A percentile compares a stretch with the other conserved stretches of the same genome.
Conservation (phyloP, 1,140 invertebrate genomes). For the Rhopalosiphum maidis region DNA sequence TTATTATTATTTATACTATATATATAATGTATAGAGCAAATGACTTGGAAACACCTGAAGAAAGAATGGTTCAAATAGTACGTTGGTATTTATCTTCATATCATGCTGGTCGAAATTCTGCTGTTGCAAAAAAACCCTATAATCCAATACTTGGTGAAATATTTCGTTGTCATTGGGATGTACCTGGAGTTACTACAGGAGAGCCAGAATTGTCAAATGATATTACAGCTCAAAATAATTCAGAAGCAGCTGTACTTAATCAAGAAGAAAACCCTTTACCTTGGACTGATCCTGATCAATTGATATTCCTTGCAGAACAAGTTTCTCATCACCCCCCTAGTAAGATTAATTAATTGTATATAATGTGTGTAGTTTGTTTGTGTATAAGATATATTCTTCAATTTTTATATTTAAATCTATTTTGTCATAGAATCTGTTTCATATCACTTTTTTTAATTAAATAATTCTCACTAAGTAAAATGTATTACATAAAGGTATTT, state of each 20-base stretch:
- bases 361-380: neutral
- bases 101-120: constrained; percentile 93
- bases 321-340: constrained; percentile 99
- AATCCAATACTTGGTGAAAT: constrained; percentile 96
- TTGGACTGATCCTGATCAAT: constrained; percentile 80
- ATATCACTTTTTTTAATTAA: neutral
- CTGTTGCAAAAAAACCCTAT: constrained; percentile 96
- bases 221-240: neutral
- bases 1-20: neutral
- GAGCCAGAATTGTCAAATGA: constrained; percentile 59
- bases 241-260: constrained; percentile 62
- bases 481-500: neutral
- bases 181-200: constrained; percentile 63
- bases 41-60: constrained; percentile 80
- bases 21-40: constrained; percentile 72
- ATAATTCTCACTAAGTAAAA: neutral
- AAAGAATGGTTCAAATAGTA: constrained; percentile 91
- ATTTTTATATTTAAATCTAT: neutral
- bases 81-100: constrained; percentile 96
- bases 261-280: constrained; percentile 77
- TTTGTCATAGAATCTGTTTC: neutral
- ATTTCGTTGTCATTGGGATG: constrained; percentile 88
- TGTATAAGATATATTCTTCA: neutral
- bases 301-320: constrained; percentile 95
- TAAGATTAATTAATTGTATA: constrained; percentile 64